Evolutionary conservation across 2,888 invertebrate species (phyloP).

Genomic region (Mechanitis mazaeus): DNA sequence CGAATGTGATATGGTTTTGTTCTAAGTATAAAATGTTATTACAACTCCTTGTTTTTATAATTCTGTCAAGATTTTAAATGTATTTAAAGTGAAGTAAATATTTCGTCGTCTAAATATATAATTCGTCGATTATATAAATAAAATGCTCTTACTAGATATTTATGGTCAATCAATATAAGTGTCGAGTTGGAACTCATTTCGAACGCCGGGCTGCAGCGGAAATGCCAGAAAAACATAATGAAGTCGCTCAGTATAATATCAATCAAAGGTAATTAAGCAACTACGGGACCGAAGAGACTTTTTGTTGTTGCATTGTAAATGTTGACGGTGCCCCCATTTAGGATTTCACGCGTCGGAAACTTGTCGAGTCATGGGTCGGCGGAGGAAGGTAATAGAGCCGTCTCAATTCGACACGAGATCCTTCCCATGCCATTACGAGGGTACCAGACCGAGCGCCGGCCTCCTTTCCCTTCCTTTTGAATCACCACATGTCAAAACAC

Average conservation of each 20-base stretch:
- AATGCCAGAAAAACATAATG: conserved; percentile 31
- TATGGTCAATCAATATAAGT: too few species aligned
- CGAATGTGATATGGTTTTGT: neutral
- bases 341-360: conserved; percentile 55
- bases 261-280: conserved; percentile 38
- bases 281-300: conserved; percentile 30
- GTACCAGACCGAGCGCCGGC: conserved; percentile 42
- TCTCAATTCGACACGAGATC: conserved; percentile 64
- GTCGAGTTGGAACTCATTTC: conserved; percentile 11
- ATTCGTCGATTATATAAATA: too few species aligned
- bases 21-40: neutral
- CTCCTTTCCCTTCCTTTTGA: conserved; percentile 36
- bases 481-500: conserved; percentile 57
- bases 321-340: conserved; percentile 42
- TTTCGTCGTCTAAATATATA: too few species aligned
- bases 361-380: conserved; percentile 43
- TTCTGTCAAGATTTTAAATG: too few species aligned
- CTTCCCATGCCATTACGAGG: conserved; percentile 43
- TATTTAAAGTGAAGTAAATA: too few species aligned
- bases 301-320: conserved; percentile 35
- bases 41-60: too few species aligned
- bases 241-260: conserved; percentile 35
- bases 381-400: conserved; percentile 51
- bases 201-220: conserved; percentile 27
- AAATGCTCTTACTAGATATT: too few species aligned